Evolutionary conservation across 2,797 vertebrate genomes (phyloP).

Genomic region (Pachyuromys duprasi): DNA sequence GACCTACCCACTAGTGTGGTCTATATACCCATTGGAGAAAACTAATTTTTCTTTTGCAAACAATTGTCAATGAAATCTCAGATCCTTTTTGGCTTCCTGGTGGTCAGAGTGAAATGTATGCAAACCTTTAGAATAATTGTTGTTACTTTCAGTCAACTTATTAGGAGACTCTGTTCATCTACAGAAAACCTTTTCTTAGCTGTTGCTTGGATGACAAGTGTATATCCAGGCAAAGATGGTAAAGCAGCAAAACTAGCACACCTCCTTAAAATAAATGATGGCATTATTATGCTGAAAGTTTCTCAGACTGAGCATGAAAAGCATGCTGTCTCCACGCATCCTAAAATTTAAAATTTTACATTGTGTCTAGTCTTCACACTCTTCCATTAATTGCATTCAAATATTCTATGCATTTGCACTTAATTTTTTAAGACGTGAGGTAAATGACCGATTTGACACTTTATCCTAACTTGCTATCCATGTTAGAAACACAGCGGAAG

Average conservation of each 20-base stretch:
- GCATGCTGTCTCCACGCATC: background rate
- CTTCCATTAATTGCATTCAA: background rate
- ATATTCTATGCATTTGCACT: background rate
- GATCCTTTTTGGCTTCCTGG: background rate
- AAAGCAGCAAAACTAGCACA: background rate
- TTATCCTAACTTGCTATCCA: background rate
- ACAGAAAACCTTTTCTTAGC: background rate
- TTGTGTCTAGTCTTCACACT: background rate
- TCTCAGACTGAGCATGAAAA: background rate
- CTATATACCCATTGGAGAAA: too few species aligned
- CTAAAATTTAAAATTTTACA: background rate
- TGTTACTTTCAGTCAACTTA: background rate
- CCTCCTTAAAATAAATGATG: background rate
- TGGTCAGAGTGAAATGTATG: background rate
- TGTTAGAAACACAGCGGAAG: background rate
- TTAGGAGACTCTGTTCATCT: background rate
- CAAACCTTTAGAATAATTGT: background rate
- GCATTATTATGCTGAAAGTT: background rate
- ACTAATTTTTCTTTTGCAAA: too few species aligned
- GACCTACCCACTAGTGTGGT: too few species aligned
- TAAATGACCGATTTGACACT: background rate
- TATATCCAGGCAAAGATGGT: background rate
- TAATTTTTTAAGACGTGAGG: background rate
- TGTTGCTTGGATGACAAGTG: background rate
- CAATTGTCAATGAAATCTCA: too few species aligned